phyloP scores from a whole-genome alignment of 2,888 invertebrate genomes.

The Erynnis tages region DNA sequence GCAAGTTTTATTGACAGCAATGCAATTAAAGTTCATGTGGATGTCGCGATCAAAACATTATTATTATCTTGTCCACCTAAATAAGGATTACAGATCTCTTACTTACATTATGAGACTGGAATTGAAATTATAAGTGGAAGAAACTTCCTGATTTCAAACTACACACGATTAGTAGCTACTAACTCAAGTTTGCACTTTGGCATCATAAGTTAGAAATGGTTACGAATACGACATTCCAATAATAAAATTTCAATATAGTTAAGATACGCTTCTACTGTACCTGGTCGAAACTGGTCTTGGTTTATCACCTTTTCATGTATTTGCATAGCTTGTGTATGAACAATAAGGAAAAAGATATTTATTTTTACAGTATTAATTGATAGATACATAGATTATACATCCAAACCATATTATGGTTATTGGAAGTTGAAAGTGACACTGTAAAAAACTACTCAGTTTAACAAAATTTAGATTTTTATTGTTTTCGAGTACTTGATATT shows the following conservation, averaged over 20 bases:
- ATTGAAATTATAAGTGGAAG: slow-evolving; percentile 25
- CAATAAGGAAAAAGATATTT: too few species aligned
- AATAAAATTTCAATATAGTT: neutral
- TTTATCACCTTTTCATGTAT: too few species aligned
- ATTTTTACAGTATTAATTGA: too few species aligned
- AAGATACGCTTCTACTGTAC: neutral
- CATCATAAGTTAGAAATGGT: slow-evolving; percentile 33
- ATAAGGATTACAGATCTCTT: neutral
- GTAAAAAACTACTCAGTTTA: too few species aligned
- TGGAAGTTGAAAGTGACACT: too few species aligned
- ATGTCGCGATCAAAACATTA: neutral
- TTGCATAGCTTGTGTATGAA: too few species aligned
- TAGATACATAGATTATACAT: too few species aligned
- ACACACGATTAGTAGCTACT: slow-evolving; percentile 26
- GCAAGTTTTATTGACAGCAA: neutral
- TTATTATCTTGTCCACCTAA: neutral
- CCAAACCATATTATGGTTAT: too few species aligned
- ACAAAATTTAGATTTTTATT: too few species aligned
- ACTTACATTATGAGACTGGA: neutral
- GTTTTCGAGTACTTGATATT: too few species aligned
- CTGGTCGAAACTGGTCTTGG: too few species aligned
- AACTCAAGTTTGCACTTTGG: slow-evolving; percentile 34
- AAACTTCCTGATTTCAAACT: slow-evolving; percentile 32
- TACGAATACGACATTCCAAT: slow-evolving; percentile 33
- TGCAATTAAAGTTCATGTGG: neutral